Base-by-base conservation (phyloP, 1,140 invertebrate genomes). In the Microplitis mediator region DNA sequence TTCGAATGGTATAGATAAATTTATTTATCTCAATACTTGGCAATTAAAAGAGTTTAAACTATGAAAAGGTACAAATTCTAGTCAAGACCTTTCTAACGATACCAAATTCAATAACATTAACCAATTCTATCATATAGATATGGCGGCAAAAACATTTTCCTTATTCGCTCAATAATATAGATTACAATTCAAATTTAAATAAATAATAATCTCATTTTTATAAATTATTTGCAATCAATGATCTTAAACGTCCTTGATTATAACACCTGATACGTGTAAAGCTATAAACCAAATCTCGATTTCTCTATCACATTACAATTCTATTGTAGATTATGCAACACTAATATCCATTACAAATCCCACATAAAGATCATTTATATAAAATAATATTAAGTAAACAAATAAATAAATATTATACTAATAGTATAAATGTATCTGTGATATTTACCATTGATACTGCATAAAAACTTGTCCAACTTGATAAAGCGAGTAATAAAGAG, bases 391-490 rank as follows among this genome's bases (percentile, higher is more conserved):
- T 35, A 2, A 62, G 35, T 0, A 16, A 16, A 36, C 51, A 54
- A 5, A 6, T 52, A 35, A 36, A 1, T 32, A 4, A 54, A 51
- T 23, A 11, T 65, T 13, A 39, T 23, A 45, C 13, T 39, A 36
- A 1, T 36, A 63, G 5, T 39, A n/a, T 23, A 56, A 56, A 14
- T 68, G 32, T 23, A 31, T 13, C n/a, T 63, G 16, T 50, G 45
- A 54, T 61, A 58, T 87, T 89, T 89, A 93, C 93, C 93, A 95
- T 84, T 93, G 92, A 79, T 93, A 93, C 88, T 89, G 91, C 77
- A 94, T 86, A 82, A 95, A 95, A 52, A 90, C 90, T 86, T 94
- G 92, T 31, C 93, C 93, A 75, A 95, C 90, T 88, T 94, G 91
- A 76, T 91, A 93, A 1, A 95, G 75, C 1, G 93, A 95, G 76